These are phyloP conservation scores for Emberiza fucata DNA, from an alignment of 2,113 vertebrate genomes.

Conservation along the genomic window DNA sequence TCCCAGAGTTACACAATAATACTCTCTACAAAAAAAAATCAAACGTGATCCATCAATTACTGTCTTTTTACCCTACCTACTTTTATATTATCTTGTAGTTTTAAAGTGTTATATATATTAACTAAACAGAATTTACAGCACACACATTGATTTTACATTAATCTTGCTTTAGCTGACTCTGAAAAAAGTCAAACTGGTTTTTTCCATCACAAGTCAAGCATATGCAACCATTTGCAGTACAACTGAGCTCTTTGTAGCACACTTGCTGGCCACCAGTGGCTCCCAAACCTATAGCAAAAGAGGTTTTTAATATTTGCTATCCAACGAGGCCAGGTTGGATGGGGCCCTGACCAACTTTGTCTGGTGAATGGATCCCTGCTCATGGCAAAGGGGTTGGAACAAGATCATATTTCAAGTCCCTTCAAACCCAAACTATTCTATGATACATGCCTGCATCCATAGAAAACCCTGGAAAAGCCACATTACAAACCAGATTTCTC, in stretches of 20 bases:
- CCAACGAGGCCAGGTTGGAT: neutral
- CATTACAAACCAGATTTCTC: neutral
- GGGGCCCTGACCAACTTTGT: neutral
- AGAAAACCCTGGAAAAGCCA: neutral
- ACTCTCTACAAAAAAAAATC: neutral
- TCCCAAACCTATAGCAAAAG: neutral
- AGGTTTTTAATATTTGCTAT: neutral
- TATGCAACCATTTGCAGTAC: neutral
- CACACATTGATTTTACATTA: conserved; percentile 22
- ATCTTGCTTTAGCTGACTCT: neutral
- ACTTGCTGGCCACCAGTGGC: neutral
- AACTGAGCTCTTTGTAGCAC: neutral
- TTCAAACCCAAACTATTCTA: neutral
- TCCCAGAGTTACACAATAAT: neutral
- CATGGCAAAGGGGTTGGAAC: neutral
- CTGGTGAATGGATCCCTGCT: neutral
- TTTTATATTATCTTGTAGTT: conserved; percentile 30
- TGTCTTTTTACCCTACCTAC: conserved; percentile 12
- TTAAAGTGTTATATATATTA: conserved; percentile 22
- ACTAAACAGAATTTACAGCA: conserved; percentile 5
- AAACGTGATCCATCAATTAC: conserved; percentile 49
- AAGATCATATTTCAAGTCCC: neutral
- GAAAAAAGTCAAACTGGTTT: neutral
- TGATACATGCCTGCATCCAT: accelerated
- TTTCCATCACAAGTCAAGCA: neutral